Conservation (phyloP, 2,797 vertebrate species). For the Chaetodon trifasciatus region DNA sequence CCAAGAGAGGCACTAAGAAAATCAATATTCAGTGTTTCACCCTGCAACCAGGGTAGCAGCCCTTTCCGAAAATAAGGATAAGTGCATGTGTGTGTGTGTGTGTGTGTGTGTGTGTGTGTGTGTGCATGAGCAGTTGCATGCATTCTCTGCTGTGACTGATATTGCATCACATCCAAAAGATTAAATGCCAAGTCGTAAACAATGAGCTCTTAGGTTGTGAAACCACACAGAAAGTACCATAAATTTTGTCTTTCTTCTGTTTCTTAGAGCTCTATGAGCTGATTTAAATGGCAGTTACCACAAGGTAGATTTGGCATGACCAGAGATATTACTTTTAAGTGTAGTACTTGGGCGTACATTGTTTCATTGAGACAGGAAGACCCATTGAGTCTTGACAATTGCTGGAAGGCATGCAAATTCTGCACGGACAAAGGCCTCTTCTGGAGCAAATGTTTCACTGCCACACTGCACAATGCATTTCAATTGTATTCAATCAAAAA, state of each 20-base stretch:
- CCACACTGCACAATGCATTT: constrained; percentile 7
- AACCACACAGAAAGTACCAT: not conserved
- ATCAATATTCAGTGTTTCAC: constrained; percentile 35
- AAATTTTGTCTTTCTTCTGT: not conserved
- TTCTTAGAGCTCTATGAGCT: not conserved
- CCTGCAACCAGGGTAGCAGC: constrained; percentile 7
- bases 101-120: not conserved
- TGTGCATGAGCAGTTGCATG: no score
- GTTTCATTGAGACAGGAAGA: constrained; percentile 9
- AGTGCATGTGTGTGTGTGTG: not conserved
- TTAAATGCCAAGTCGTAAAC: not conserved
- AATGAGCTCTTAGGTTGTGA: not conserved
- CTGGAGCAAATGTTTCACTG: constrained; percentile 18
- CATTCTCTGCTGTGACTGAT: not conserved
- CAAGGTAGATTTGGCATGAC: not conserved
- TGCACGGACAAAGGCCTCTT: constrained; percentile 14
- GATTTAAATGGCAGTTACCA: not conserved
- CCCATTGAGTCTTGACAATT: not conserved
- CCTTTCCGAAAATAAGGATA: not conserved
- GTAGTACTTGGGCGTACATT: not conserved
- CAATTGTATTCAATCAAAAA: constrained; percentile 2
- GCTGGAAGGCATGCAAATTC: constrained; percentile 20
- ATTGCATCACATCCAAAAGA: not conserved
- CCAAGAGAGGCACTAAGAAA: not conserved
- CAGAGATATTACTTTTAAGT: not conserved